phyloP scores from a whole-genome alignment of 2,888 invertebrate species.

The Scrobipalpa atriplicella region DNA sequence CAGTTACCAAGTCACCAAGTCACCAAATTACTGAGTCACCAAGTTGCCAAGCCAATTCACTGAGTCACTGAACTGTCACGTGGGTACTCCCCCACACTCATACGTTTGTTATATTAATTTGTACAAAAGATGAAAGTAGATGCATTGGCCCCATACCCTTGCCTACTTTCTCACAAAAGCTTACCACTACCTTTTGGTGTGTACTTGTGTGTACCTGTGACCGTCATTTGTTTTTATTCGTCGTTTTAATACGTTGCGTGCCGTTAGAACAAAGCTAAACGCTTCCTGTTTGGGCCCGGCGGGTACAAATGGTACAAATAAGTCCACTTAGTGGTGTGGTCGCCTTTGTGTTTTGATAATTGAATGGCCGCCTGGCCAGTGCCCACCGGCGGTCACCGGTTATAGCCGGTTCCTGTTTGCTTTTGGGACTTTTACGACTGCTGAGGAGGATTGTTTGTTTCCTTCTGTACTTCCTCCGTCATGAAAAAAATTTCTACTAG shows the following conservation, averaged over 20 bases:
- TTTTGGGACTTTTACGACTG: slow-evolving; percentile 10
- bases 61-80: too few relatives aligned
- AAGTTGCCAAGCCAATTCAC: too few relatives aligned
- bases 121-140: background rate
- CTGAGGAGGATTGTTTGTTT: slow-evolving; percentile 17
- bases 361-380: slow-evolving; percentile 14
- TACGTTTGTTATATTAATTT: background rate
- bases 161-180: slow-evolving; percentile 3
- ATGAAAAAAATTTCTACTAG: too few relatives aligned
- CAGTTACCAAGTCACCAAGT: too few relatives aligned
- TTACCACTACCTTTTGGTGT: background rate
- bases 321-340: slow-evolving; percentile 58
- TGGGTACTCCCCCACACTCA: too few relatives aligned
- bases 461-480: background rate
- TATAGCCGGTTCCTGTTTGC: slow-evolving; percentile 21
- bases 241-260: slow-evolving; percentile 46
- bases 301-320: slow-evolving; percentile 63
- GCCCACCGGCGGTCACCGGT: slow-evolving; percentile 17
- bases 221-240: slow-evolving; percentile 49
- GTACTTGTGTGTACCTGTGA: slow-evolving; percentile 26
- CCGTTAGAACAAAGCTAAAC: slow-evolving; percentile 62
- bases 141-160: background rate
- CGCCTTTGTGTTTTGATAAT: slow-evolving; percentile 41
- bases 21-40: too few relatives aligned
- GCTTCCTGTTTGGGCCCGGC: slow-evolving; percentile 59